Base-by-base conservation (phyloP, 2,113 vertebrate species). In the Ibidorhyncha struthersii region DNA sequence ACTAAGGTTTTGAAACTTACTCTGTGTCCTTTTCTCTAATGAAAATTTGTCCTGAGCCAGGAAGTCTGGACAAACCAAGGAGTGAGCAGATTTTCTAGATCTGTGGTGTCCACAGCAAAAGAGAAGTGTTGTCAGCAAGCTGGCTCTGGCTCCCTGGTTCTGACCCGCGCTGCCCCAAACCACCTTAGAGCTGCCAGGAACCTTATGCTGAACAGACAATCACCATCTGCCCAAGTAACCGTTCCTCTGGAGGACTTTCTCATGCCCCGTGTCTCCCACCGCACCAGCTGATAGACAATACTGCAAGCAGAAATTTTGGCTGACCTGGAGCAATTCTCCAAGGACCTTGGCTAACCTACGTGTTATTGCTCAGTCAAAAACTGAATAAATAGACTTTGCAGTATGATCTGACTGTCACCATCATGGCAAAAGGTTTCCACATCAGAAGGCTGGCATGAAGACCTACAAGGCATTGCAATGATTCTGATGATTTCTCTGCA, bases 401-500 rank as follows among this genome's bases (percentile, higher is more conserved):
- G 27, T 40, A 8, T 36, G 50, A 66, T 77, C 53, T 78, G 71
- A 71, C 50, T 55, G 25, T 53, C 30, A 34, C 7, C 65, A 52
- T 73, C 47, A 11, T 2, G 77, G 79, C 41, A 90, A 89, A 93
- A 85, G 5, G 7, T 9, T 73, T 82, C 71, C 30, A 10, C 58
- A 45, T 72, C 55, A 63, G 53, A 93, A 67, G 18, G 36, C 16
- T 90, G 65, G 29, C 38, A 59, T 74, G n/a, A 62, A 90, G 72
- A 67, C 32, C 85, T 78, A 15, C 38, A 78, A 89, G 26, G 70
- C 30, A 34, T 36, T 81, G 63, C 23, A 82, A 52, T 3, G 29
- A 38, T 78, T 92, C 72, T 89, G 52, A 50, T 58, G 32, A 73
- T 86, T 86, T 74, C 55, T 89, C 79, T 81, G 65, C 55, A 78